Conservation (phyloP, 2,113 vertebrate genomes). For the Bufo bufo region DNA sequence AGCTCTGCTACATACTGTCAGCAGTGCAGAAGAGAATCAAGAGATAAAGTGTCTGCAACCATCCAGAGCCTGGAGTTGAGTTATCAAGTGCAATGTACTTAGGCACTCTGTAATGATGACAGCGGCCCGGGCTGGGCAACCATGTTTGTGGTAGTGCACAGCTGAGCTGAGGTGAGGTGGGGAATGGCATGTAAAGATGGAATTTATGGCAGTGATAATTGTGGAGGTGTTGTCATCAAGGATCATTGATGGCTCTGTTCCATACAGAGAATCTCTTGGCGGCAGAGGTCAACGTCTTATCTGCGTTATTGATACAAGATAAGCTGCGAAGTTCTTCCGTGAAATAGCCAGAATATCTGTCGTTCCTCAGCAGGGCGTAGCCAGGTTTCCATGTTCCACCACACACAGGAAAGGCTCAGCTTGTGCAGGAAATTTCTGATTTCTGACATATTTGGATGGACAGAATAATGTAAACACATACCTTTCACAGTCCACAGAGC, state of each 20-base stretch:
- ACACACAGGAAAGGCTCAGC: conserved; percentile 22
- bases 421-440: neutral
- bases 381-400: neutral
- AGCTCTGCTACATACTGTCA: neutral
- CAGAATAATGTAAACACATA: neutral
- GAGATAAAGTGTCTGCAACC: neutral
- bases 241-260: neutral
- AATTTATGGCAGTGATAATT: conserved; percentile 8
- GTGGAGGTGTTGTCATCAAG: conserved; percentile 11
- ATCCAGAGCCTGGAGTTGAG: neutral
- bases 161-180: neutral
- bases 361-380: conserved; percentile 52
- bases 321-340: conserved; percentile 34
- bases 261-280: conserved; percentile 10
- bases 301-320: conserved; percentile 41
- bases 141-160: neutral
- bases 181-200: conserved; percentile 1
- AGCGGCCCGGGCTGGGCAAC: neutral
- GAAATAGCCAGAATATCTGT: conserved; percentile 45
- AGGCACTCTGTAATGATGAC: conserved; percentile 17
- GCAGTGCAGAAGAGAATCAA: neutral
- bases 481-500: neutral
- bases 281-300: conserved; percentile 11
- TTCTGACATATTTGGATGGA: conserved; percentile 8
- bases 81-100: neutral